phyloP scores from a whole-genome alignment of 1,140 invertebrate species.

The Chrysomallon squamiferum region DNA sequence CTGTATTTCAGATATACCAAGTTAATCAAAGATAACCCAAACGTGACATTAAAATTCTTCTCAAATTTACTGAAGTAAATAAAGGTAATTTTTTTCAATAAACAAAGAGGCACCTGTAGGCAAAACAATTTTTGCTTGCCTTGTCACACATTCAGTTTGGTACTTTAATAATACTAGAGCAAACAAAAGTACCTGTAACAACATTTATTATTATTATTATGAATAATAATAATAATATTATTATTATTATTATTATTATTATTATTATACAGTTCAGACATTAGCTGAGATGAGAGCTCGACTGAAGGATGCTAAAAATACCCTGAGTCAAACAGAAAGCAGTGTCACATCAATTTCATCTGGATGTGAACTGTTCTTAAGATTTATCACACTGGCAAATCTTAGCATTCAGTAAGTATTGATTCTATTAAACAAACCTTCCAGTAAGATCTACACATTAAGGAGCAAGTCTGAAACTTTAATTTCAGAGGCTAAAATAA shows the following conservation, averaged over 20 bases:
- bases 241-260: not conserved
- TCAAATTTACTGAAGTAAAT: constrained; percentile 73
- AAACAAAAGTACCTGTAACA: too few relatives aligned
- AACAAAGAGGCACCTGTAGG: not conserved
- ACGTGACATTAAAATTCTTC: constrained; percentile 85
- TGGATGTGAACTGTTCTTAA: constrained; percentile 88
- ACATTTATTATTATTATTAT: too few relatives aligned
- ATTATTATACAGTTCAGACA: constrained; percentile 75
- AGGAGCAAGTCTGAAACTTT: too few relatives aligned
- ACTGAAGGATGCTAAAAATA: constrained; percentile 79
- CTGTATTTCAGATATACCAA: constrained; percentile 63
- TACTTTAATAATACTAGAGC: too few relatives aligned
- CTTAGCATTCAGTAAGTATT: constrained; percentile 49
- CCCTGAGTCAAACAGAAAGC: constrained; percentile 81
- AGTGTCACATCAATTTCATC: constrained; percentile 84
- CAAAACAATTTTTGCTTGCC: not conserved
- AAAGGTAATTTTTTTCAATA: constrained; percentile 31
- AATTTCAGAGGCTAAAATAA: too few relatives aligned
- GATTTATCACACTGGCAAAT: constrained; percentile 90
- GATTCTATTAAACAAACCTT: too few relatives aligned
- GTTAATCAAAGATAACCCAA: constrained; percentile 77
- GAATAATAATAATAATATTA: not conserved
- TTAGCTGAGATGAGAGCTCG: constrained; percentile 83
- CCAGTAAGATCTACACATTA: too few relatives aligned
- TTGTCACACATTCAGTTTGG: too few relatives aligned